Evolutionary conservation across 2,113 vertebrate species (phyloP).

Genomic region (Channa argus): DNA sequence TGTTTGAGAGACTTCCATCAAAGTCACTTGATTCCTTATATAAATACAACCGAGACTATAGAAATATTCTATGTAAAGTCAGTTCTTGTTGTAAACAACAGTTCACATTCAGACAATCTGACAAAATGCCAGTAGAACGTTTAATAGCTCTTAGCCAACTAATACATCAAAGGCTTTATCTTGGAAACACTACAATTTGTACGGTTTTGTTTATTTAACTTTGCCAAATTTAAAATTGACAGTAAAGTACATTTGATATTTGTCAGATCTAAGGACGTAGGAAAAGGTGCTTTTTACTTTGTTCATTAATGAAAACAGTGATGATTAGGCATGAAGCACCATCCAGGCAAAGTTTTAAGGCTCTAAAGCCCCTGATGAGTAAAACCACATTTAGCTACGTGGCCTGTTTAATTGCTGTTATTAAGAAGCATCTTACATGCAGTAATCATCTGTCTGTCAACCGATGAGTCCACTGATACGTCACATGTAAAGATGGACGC

Average conservation of each 20-base stretch:
- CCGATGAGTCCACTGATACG: no score
- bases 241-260: neutral
- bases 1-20: slow-evolving; percentile 26
- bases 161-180: neutral
- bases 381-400: no score
- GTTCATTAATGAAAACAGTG: no score
- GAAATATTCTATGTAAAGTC: neutral
- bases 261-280: neutral
- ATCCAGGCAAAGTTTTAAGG: no score
- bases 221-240: neutral
- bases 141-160: neutral
- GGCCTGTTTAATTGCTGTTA: no score
- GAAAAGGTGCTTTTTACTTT: no score
- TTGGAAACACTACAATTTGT: neutral
- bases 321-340: no score
- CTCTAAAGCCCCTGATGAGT: no score
- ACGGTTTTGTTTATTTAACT: neutral
- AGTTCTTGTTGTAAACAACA: neutral
- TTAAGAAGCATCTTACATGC: no score
- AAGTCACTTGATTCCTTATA: slow-evolving; percentile 12
- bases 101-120: neutral
- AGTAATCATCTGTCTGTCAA: no score
- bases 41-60: slow-evolving; percentile 10
- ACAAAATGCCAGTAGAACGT: neutral
- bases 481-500: no score